These are phyloP conservation scores for Myotis findleyi DNA, from an alignment of 2,797 vertebrate species.

Conservation along the genomic window DNA sequence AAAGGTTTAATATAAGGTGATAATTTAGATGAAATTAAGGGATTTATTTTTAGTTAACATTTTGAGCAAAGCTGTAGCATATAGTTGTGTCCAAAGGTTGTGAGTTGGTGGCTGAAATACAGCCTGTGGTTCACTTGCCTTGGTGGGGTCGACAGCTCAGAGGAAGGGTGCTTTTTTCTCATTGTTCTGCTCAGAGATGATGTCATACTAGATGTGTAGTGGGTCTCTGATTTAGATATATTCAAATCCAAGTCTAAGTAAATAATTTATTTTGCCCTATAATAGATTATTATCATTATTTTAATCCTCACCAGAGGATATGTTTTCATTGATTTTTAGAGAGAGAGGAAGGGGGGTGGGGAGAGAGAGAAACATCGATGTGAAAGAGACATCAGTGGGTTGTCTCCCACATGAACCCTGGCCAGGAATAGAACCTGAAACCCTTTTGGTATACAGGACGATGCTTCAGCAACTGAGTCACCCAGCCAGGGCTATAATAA, in stretches of 20 bases:
- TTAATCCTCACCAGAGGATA: neutral
- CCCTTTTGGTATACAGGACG: neutral
- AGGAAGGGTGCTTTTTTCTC: neutral
- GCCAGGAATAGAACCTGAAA: neutral
- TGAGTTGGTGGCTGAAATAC: neutral
- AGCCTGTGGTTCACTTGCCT: neutral
- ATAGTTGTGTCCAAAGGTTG: neutral
- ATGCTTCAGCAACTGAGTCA: neutral
- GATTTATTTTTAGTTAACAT: slow-evolving; percentile 9
- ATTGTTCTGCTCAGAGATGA: neutral
- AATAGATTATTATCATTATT: neutral
- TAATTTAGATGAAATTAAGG: neutral
- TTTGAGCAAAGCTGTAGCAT: neutral
- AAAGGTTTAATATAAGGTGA: neutral
- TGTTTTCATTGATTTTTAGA: neutral
- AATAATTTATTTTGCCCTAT: slow-evolving; percentile 5
- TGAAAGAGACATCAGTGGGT: neutral
- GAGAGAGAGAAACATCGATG: neutral
- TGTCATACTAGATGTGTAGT: neutral
- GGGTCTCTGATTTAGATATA: slow-evolving; percentile 2
- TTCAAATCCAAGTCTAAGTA: neutral
- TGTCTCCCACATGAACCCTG: neutral
- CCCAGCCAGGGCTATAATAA: neutral
- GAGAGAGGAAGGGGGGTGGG: neutral
- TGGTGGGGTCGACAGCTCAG: neutral